Evolutionary conservation across 2,888 invertebrate genomes (phyloP).

Genomic region (Rhamnusium bicolor): DNA sequence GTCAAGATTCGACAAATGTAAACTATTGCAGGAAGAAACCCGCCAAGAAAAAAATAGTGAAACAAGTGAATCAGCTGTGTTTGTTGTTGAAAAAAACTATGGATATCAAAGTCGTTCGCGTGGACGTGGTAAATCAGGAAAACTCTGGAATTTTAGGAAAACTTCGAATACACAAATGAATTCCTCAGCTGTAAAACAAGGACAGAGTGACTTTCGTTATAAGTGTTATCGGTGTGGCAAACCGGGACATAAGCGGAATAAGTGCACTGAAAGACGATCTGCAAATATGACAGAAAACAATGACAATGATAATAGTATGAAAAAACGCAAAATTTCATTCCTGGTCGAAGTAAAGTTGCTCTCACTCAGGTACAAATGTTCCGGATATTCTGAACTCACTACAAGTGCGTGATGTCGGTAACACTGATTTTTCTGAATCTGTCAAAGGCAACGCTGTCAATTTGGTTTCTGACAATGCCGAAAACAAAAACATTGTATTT

Average conservation of each 20-base stretch:
- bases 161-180: background rate
- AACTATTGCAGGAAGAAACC: too few relatives aligned
- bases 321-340: too few relatives aligned
- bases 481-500: background rate
- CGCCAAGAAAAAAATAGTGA: too few relatives aligned
- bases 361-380: too few relatives aligned
- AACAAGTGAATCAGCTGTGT: too few relatives aligned
- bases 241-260: background rate
- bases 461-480: background rate
- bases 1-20: too few relatives aligned
- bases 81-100: too few relatives aligned
- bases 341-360: too few relatives aligned
- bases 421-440: background rate
- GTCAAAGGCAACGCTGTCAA: background rate
- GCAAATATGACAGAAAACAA: background rate
- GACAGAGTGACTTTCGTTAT: too few relatives aligned
- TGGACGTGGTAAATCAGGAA: background rate
- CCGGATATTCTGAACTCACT: too few relatives aligned
- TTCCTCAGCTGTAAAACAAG: background rate
- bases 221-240: background rate
- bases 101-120: background rate
- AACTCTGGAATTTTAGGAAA: background rate
- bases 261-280: background rate
- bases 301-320: background rate
- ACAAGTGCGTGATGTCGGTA: too few relatives aligned